These are phyloP conservation scores for Machaerirhynchus nigripectus DNA, from an alignment of 2,113 vertebrate genomes.

Conservation along the genomic window DNA sequence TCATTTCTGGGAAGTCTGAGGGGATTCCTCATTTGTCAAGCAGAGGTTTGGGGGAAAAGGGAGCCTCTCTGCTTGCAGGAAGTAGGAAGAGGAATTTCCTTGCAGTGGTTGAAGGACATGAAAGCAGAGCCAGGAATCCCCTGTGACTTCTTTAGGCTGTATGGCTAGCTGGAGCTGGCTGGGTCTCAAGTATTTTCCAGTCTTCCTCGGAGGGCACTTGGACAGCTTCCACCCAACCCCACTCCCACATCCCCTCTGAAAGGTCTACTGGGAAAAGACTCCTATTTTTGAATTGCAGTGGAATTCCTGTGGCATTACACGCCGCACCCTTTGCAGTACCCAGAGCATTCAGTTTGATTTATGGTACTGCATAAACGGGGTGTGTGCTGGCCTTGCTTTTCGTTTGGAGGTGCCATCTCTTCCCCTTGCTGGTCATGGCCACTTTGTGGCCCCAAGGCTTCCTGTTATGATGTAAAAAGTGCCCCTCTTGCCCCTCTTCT, in stretches of 20 bases:
- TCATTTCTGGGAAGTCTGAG: not conserved
- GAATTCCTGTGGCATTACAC: constrained; percentile 44
- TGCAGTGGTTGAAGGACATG: not conserved
- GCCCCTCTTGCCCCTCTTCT: not conserved
- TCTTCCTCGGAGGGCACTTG: constrained; percentile 42
- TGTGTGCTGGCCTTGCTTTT: not conserved
- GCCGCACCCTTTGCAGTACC: constrained; percentile 17
- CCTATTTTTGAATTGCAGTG: constrained; percentile 62
- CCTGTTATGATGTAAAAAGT: not conserved
- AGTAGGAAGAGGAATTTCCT: constrained; percentile 29
- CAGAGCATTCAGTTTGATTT: not conserved
- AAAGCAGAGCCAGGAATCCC: constrained; percentile 20
- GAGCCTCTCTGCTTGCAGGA: not conserved
- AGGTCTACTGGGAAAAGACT: constrained; percentile 27
- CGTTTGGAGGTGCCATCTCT: not conserved
- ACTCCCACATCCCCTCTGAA: constrained; percentile 42
- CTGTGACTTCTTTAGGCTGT: constrained; percentile 36
- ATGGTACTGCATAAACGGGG: not conserved
- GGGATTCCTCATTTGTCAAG: not conserved
- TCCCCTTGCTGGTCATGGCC: not conserved
- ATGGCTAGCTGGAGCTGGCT: constrained; percentile 25
- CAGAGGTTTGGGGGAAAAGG: not conserved
- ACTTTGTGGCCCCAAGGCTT: not conserved
- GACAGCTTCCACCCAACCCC: constrained; percentile 16
- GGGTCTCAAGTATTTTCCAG: constrained; percentile 28